Evolutionary conservation across 2,113 vertebrate species (phyloP).

Genomic region (human): DNA sequence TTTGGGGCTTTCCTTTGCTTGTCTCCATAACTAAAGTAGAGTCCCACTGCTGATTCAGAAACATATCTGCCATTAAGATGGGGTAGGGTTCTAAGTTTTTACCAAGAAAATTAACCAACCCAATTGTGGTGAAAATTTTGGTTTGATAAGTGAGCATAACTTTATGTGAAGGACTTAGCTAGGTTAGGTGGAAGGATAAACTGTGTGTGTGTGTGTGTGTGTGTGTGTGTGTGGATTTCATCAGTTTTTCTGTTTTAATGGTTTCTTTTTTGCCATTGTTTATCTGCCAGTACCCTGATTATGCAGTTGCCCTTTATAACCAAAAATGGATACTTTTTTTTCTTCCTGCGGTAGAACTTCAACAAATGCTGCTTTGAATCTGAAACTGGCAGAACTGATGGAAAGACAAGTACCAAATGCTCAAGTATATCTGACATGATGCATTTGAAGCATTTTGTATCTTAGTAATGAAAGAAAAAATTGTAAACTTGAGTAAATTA

Average conservation of each 20-base stretch:
- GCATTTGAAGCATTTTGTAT: background rate
- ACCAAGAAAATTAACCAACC: background rate
- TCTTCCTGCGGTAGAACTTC: background rate
- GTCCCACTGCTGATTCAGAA: background rate
- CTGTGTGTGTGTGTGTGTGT: background rate
- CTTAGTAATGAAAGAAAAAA: background rate
- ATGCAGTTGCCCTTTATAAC: background rate
- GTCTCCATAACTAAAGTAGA: background rate
- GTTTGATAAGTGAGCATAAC: background rate
- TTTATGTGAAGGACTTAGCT: background rate
- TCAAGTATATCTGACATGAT: background rate
- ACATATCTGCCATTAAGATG: background rate
- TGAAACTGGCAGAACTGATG: background rate
- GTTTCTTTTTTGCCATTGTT: background rate
- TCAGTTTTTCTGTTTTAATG: slow-evolving; percentile 16
- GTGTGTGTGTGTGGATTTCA: background rate
- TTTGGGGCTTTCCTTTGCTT: background rate
- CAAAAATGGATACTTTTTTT: background rate
- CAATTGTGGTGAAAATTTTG: background rate
- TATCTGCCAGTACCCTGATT: background rate
- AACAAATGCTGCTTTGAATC: background rate
- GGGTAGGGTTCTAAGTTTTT: background rate
- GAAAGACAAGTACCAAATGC: background rate
- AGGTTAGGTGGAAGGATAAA: background rate
- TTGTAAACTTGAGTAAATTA: background rate